A percentile compares a stretch with the other conserved stretches of the same genome.
These are phyloP conservation scores for Chrysoperla carnea DNA, from an alignment of 1,140 invertebrate species.

Conservation along the genomic window DNA sequence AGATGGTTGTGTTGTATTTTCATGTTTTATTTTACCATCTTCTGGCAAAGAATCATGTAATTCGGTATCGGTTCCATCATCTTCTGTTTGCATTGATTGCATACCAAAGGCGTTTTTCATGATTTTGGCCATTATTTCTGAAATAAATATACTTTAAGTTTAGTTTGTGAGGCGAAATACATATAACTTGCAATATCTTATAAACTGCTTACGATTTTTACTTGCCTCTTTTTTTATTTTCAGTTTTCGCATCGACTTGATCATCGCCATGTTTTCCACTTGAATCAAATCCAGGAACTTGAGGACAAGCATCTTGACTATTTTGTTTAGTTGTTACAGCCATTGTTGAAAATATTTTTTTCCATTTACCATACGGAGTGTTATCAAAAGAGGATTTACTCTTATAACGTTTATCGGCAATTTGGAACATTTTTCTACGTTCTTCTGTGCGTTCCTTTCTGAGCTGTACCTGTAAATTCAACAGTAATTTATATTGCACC, in stretches of 20 bases:
- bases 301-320: too few relatives aligned
- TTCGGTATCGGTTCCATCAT: constrained; percentile 40
- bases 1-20: not conserved
- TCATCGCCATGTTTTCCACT: constrained; percentile 21
- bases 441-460: constrained; percentile 82
- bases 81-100: constrained; percentile 30
- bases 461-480: constrained; percentile 42
- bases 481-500: too few relatives aligned
- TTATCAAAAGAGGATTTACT: constrained; percentile 29
- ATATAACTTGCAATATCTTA: too few relatives aligned
- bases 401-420: constrained; percentile 47
- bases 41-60: constrained; percentile 44
- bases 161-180: not conserved
- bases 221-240: constrained; percentile 17
- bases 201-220: too few relatives aligned
- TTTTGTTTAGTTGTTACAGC: constrained; percentile 27
- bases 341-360: constrained; percentile 42
- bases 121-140: constrained; percentile 39
- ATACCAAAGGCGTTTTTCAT: constrained; percentile 38
- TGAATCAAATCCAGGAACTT: constrained; percentile 17
- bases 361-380: constrained; percentile 46
- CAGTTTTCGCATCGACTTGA: constrained; percentile 3
- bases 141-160: constrained; percentile 11
- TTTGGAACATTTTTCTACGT: constrained; percentile 79
- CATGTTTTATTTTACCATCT: constrained; percentile 19